Conservation (phyloP, 2,797 vertebrate species). For the Sebastiscus tertius region DNA sequence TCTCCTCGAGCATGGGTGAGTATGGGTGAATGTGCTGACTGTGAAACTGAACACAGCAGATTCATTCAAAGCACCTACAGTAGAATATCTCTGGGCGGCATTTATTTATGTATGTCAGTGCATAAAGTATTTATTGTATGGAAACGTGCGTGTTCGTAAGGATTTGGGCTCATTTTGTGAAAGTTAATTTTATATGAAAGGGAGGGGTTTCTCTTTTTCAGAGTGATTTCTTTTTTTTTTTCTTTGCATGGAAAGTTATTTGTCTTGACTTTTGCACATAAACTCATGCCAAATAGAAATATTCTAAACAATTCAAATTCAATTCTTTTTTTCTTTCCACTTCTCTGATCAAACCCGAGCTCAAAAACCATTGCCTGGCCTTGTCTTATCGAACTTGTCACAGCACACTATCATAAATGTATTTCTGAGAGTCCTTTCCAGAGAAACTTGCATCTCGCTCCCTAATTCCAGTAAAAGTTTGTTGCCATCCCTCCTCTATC, state of each 20-base stretch:
- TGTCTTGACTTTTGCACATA: constrained; percentile 50
- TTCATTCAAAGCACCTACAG: constrained; percentile 19
- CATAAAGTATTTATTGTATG: constrained; percentile 79
- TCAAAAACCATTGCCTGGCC: neutral
- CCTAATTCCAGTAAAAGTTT: constrained; percentile 38
- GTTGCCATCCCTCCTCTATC: constrained; percentile 45
- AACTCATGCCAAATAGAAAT: constrained; percentile 32
- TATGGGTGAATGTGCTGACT: constrained; percentile 40
- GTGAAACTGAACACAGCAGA: constrained; percentile 44
- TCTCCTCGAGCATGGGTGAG: constrained; percentile 55
- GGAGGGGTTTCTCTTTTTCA: neutral
- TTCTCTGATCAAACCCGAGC: neutral
- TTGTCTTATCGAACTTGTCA: neutral
- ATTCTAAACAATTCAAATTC: neutral
- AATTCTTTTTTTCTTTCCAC: neutral
- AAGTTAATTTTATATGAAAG: constrained; percentile 22
- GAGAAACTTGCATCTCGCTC: neutral
- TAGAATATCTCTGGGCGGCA: constrained; percentile 14
- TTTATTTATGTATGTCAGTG: constrained; percentile 74
- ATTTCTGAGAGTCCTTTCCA: constrained; percentile 13
- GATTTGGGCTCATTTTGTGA: constrained; percentile 32
- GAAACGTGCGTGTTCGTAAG: constrained; percentile 6
- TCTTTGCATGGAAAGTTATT: constrained; percentile 5
- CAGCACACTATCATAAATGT: neutral
- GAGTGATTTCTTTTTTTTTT: neutral